A percentile compares a stretch with the other conserved stretches of the same genome.
Conservation (phyloP, 1,140 invertebrate species). For the Heliconius hermathena region DNA sequence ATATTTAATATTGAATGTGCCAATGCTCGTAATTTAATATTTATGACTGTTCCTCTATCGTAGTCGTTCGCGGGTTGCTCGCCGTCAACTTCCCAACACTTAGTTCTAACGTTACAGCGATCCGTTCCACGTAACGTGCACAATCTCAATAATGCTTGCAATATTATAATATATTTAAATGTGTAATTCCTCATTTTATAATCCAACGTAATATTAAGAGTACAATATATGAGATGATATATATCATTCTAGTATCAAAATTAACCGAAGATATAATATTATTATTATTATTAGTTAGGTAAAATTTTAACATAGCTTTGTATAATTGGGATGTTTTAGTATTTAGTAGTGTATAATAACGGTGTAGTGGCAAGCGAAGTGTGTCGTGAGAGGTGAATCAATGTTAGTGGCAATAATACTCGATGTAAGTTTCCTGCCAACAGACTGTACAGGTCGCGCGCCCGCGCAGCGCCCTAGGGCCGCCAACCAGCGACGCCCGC, state of each 20-base stretch:
- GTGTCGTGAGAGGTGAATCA: constrained; percentile 73
- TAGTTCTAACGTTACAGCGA: constrained; percentile 53
- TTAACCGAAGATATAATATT: constrained; percentile 80
- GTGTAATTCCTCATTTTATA: constrained; percentile 76
- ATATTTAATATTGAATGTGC: constrained; percentile 83
- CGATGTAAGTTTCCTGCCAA: constrained; percentile 73
- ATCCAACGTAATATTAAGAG: constrained; percentile 82
- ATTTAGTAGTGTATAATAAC: constrained; percentile 78
- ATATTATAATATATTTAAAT: constrained; percentile 70
- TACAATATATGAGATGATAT: constrained; percentile 83
- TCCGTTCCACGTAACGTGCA: constrained; percentile 72
- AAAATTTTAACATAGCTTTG: constrained; percentile 82
- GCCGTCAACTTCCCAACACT: constrained; percentile 55
- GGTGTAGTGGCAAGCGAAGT: constrained; percentile 76
- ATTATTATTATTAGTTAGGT: constrained; percentile 82
- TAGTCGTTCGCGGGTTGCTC: constrained; percentile 52
- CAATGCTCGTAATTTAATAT: constrained; percentile 83
- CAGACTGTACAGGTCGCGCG: constrained; percentile 59
- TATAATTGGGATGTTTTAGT: constrained; percentile 82
- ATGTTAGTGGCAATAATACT: constrained; percentile 81
- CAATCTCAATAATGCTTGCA: constrained; percentile 83
- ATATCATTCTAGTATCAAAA: constrained; percentile 83
- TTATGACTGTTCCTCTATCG: constrained; percentile 79
- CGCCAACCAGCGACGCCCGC: constrained; percentile 32
- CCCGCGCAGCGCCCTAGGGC: constrained; percentile 34